A percentile compares a stretch with the other conserved stretches of the same genome.
Conservation (phyloP, 2,797 vertebrate genomes). For the Poeciliopsis infans region DNA sequence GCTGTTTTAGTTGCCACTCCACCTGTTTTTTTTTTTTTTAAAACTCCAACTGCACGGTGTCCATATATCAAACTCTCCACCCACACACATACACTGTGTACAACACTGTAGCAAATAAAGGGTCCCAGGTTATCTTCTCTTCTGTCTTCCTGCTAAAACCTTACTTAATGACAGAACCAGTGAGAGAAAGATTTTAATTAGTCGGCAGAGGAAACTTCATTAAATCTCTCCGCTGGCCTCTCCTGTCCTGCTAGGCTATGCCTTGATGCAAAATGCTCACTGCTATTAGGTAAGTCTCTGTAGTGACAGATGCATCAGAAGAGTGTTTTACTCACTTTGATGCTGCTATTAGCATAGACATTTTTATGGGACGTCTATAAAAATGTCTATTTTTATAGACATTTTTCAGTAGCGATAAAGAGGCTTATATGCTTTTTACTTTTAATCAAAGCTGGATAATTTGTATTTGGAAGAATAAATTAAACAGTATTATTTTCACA, state of each 20-base stretch:
- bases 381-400: too few relatives aligned
- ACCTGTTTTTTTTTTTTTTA: neutral
- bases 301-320: constrained; percentile 48
- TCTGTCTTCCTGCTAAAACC: constrained; percentile 51
- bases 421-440: neutral
- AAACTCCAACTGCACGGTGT: constrained; percentile 1
- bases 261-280: constrained; percentile 54
- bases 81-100: constrained; percentile 33
- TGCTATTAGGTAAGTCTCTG: constrained; percentile 47
- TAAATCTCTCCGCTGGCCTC: constrained; percentile 65
- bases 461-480: neutral
- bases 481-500: neutral
- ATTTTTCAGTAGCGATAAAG: neutral
- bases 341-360: constrained; percentile 33
- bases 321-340: constrained; percentile 50
- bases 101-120: constrained; percentile 38
- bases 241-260: constrained; percentile 58
- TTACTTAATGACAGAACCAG: constrained; percentile 63
- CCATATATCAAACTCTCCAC: constrained; percentile 14
- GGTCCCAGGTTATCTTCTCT: constrained; percentile 44
- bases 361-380: constrained; percentile 7
- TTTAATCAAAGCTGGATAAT: neutral
- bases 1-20: constrained; percentile 13
- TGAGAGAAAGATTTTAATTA: constrained; percentile 74
- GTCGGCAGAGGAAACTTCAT: constrained; percentile 69